These are phyloP conservation scores for Molossus molossus DNA, from an alignment of 2,797 vertebrate species.

Conservation along the genomic window DNA sequence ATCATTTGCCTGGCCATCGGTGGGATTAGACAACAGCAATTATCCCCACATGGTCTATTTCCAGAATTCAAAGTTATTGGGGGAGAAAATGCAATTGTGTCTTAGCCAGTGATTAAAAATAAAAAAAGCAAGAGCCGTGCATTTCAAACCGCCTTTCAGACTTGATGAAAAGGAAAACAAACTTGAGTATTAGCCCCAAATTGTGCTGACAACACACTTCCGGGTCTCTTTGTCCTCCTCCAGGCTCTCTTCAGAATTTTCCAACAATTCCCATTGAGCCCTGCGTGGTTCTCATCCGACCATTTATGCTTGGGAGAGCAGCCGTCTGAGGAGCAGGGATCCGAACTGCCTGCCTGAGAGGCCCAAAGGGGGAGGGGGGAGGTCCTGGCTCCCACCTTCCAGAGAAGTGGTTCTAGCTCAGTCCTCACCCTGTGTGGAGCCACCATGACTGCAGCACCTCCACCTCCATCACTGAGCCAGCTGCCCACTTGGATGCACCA, in stretches of 20 bases:
- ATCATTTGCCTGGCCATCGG: background rate
- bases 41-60: slow-evolving; percentile 65
- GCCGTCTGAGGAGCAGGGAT: background rate
- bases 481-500: background rate
- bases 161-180: slow-evolving; percentile 79
- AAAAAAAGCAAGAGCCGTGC: slow-evolving; percentile 52
- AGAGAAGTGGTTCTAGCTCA: background rate
- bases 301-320: slow-evolving; percentile 38
- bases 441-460: accelerated
- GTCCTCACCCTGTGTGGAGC: background rate
- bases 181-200: slow-evolving; percentile 76
- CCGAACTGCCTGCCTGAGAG: background rate
- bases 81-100: slow-evolving; percentile 78
- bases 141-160: slow-evolving; percentile 80
- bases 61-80: slow-evolving; percentile 80
- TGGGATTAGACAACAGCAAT: slow-evolving; percentile 51
- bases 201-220: slow-evolving; percentile 82
- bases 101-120: slow-evolving; percentile 75
- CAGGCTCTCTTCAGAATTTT: slow-evolving; percentile 62
- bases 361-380: background rate
- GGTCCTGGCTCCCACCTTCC: too few relatives aligned
- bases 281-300: slow-evolving; percentile 1
- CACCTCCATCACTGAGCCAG: accelerated
- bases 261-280: slow-evolving; percentile 72
- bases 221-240: slow-evolving; percentile 75